Percentiles rank a stretch among this genome's conserved stretches.
Conservation (phyloP, 2,113 vertebrate species). For the Synchiropus splendidus region DNA sequence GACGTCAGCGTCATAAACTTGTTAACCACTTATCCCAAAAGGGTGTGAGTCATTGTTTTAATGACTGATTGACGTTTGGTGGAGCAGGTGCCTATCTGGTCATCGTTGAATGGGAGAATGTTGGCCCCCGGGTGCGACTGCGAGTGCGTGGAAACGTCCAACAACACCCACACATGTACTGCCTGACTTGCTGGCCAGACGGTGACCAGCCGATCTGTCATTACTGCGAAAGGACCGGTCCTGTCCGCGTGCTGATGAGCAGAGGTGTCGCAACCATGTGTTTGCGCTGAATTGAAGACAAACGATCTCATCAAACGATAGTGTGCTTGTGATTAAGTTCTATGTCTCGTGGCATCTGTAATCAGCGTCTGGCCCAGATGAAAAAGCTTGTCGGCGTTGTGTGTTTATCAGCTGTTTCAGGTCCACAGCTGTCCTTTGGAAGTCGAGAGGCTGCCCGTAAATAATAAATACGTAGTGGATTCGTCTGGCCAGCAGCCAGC, state of each 20-base stretch:
- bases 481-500: slow-evolving; percentile 60
- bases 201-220: slow-evolving; percentile 11
- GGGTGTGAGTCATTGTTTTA: slow-evolving; percentile 47
- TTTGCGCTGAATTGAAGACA: slow-evolving; percentile 40
- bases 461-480: slow-evolving; percentile 62
- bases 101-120: slow-evolving; percentile 6
- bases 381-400: slow-evolving; percentile 60
- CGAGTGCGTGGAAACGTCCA: slow-evolving; percentile 3
- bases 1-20: slow-evolving; percentile 54
- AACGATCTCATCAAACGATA: slow-evolving; percentile 63
- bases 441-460: slow-evolving; percentile 53
- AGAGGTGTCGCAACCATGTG: slow-evolving; percentile 52
- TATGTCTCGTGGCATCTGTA: slow-evolving; percentile 68
- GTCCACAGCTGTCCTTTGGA: slow-evolving; percentile 68
- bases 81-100: slow-evolving; percentile 40
- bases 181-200: slow-evolving; percentile 6
- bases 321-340: slow-evolving; percentile 64
- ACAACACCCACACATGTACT: slow-evolving; percentile 8
- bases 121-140: slow-evolving; percentile 4
- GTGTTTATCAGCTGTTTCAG: slow-evolving; percentile 71
- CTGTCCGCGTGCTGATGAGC: slow-evolving; percentile 35
- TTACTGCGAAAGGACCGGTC: slow-evolving; percentile 25
- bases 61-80: slow-evolving; percentile 42
- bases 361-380: slow-evolving; percentile 70
- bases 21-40: slow-evolving; percentile 45